These are phyloP conservation scores for Argentina silus DNA, from an alignment of 2,797 vertebrate species.

Conservation along the genomic window DNA sequence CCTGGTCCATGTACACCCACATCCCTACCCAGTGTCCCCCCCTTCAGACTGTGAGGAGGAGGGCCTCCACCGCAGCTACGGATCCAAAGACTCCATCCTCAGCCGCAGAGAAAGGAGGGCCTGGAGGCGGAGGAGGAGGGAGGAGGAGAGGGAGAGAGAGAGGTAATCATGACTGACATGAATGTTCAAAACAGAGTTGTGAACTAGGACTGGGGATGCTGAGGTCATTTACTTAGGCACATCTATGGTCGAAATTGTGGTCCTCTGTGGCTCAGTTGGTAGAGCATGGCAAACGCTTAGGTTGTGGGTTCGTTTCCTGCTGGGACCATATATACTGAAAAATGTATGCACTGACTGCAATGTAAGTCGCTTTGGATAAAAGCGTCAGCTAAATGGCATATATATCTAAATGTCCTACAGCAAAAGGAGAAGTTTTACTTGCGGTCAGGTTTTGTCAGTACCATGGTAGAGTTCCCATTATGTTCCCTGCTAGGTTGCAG, in stretches of 20 bases:
- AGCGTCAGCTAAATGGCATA: no score
- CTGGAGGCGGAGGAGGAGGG: slow-evolving; percentile 61
- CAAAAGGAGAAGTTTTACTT: no score
- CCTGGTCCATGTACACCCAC: not conserved
- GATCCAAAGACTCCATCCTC: slow-evolving; percentile 76
- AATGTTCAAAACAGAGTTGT: not conserved
- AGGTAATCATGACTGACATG: slow-evolving; percentile 37
- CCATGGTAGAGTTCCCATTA: no score
- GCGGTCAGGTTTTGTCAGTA: no score
- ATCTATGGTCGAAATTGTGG: slow-evolving; percentile 24
- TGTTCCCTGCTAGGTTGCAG: not conserved
- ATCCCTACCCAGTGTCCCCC: slow-evolving; percentile 66
- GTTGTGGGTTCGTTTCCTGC: no score
- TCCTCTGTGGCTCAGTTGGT: no score
- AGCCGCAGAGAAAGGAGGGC: slow-evolving; percentile 53
- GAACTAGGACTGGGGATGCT: slow-evolving; percentile 1
- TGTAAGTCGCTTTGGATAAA: no score
- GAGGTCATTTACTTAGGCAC: not conserved
- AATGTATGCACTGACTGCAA: no score
- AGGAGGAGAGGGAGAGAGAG: slow-evolving; percentile 43
- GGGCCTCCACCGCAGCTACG: slow-evolving; percentile 63
- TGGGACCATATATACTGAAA: no score
- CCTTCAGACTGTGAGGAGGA: slow-evolving; percentile 71
- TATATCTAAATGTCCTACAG: no score
- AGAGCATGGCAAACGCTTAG: no score